Evolutionary conservation across 2,888 invertebrate species (phyloP).

Genomic region (Seira musarum): DNA sequence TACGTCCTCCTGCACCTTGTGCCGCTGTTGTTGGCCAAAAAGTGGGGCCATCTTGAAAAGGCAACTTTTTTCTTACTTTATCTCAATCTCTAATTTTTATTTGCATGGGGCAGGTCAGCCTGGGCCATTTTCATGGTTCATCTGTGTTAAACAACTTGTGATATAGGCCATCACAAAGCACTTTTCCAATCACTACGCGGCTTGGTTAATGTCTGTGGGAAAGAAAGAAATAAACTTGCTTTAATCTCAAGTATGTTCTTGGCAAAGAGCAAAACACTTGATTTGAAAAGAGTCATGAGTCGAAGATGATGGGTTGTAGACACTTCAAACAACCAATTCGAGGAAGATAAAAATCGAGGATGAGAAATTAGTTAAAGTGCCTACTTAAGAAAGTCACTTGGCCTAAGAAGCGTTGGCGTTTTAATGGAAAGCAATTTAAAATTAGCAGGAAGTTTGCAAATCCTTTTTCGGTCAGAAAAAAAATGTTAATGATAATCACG

Average conservation of each 20-base stretch:
- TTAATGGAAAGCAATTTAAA: not conserved
- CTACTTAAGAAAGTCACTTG: not conserved
- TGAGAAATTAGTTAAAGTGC: not conserved
- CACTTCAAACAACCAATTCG: not conserved
- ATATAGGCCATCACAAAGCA: not conserved
- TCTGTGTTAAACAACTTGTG: no score
- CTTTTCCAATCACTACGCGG: not conserved
- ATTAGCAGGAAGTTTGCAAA: not conserved
- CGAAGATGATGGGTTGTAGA: not conserved
- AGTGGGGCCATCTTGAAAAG: slow-evolving; percentile 41
- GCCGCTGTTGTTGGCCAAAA: slow-evolving; percentile 31
- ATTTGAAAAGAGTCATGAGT: no score
- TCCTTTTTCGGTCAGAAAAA: not conserved
- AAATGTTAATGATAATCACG: not conserved
- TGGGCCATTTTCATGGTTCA: not conserved
- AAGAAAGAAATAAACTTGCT: no score
- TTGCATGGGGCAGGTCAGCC: not conserved
- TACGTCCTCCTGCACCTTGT: slow-evolving; percentile 29
- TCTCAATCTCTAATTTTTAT: not conserved
- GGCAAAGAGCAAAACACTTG: no score
- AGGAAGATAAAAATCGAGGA: not conserved
- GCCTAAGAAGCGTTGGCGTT: not conserved
- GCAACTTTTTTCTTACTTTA: slow-evolving; percentile 1
- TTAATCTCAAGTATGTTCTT: no score
- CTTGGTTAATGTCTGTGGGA: not conserved